Evolutionary conservation across 2,888 invertebrate genomes (phyloP).

Genomic region (Pachydiplax longipennis): DNA sequence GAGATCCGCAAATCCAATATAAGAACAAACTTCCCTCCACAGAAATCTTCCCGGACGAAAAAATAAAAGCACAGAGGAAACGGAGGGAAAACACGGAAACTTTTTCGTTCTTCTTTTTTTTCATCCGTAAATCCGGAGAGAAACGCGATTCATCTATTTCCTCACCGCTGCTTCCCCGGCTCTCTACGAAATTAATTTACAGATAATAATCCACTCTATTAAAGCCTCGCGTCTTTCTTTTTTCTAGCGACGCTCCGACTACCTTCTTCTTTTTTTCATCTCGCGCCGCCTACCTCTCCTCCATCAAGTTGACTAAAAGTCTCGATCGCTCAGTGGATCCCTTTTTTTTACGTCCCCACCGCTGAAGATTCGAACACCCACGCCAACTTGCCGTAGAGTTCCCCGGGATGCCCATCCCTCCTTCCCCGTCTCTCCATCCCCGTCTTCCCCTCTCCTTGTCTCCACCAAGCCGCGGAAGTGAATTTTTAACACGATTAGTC

Average conservation of each 20-base stretch:
- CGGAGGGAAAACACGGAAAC: background rate
- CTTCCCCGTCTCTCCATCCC: background rate
- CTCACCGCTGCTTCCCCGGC: background rate
- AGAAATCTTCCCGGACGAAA: background rate
- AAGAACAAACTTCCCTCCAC: background rate
- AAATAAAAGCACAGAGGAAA: background rate
- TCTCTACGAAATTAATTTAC: slow-evolving; percentile 28
- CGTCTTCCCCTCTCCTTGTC: background rate
- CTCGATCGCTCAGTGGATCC: background rate
- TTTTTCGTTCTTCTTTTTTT: background rate
- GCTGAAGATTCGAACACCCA: background rate
- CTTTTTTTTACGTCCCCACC: background rate
- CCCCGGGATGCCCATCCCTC: background rate
- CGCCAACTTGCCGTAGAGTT: background rate
- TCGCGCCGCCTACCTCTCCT: background rate
- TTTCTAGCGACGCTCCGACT: background rate
- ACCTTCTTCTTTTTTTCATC: background rate
- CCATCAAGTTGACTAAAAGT: background rate
- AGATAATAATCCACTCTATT: slow-evolving; percentile 37
- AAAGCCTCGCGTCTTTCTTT: background rate
- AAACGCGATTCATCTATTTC: slow-evolving; percentile 33
- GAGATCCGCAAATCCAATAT: slow-evolving; percentile 16
- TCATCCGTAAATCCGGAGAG: background rate
- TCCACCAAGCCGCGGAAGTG: slow-evolving; percentile 27
- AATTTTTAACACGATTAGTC: slow-evolving; percentile 43